Base-by-base conservation (phyloP, 2,113 vertebrate species). In the Suricata suricatta region DNA sequence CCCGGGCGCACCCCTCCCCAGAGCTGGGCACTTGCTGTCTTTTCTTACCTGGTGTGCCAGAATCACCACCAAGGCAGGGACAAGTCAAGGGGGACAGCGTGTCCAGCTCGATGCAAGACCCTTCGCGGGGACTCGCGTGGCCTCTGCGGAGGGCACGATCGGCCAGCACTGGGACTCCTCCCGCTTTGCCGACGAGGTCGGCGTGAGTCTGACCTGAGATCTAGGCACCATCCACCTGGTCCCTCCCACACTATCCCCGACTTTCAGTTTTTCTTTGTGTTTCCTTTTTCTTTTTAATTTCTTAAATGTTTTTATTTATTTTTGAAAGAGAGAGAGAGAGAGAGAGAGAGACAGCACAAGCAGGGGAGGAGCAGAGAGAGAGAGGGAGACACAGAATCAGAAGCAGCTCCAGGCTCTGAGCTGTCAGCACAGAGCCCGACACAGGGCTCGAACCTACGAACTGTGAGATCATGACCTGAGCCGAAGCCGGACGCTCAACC, bases 61-160 rank as follows among this genome's bases (percentile, higher is more conserved):
- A 2, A 1, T 38, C 31, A 5, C 1, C 23, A 4, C 33, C 8
- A 50, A 21, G 12, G 9, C 25, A 91, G 35, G 16, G n/a, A 54
- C 23, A 3, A 5, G 38, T 38, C 50, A 5, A 13, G 21, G 15
- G 35, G 14, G 47, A 69, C 7, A 0, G 27, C 31, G 11, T 33
- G 76, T 13, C 35, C 0, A 0, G 14, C 66, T 25, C 2, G 1
- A 25, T 11, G n/a, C 12, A 2, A 21, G 52, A 21, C 33, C 25
- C 50, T 63, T 21, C 10, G 0, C 7, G 17, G 33, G 52, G 4
- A 1, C 82, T 27, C 0, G 15, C 11, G 3, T 1, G 23, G 4
- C 38, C 12, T 44, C 17, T 23, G 16, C 0, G 13, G 31, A 1
- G 0, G 7, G 47, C 74, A 21, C 0, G 4, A 2, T 0, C 2